Conservation (phyloP, 2,888 invertebrate species). For the Tholera decimalis region DNA sequence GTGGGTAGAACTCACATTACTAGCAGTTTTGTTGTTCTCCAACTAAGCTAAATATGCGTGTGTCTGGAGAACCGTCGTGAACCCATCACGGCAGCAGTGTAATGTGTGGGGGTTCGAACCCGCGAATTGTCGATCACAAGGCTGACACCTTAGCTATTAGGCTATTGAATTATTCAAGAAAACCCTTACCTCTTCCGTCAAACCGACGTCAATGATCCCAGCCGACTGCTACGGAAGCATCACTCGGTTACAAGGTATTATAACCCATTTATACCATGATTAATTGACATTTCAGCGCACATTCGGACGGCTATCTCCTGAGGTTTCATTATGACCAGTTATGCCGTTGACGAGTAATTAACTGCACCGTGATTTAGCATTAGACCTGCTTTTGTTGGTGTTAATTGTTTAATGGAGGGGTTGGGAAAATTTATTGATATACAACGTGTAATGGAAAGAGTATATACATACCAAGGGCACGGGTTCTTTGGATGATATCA, state of each 20-base stretch:
- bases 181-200: constrained; percentile 39
- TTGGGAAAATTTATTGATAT: constrained; percentile 24
- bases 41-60: too few species aligned
- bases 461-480: too few species aligned
- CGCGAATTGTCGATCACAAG: too few species aligned
- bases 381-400: constrained; percentile 30
- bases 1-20: too few species aligned
- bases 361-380: constrained; percentile 43
- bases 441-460: too few species aligned
- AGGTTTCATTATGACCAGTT: constrained; percentile 59
- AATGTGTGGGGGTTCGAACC: too few species aligned
- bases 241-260: constrained; percentile 65
- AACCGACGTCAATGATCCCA: constrained; percentile 49
- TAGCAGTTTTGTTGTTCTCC: too few species aligned
- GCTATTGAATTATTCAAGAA: not conserved
- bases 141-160: too few species aligned
- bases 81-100: too few species aligned
- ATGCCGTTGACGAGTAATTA: constrained; percentile 52
- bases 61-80: too few species aligned
- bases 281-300: constrained; percentile 72
- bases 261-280: constrained; percentile 74
- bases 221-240: constrained; percentile 66
- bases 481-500: too few species aligned
- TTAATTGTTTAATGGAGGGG: constrained; percentile 18
- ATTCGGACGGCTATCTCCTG: constrained; percentile 68